Conservation (phyloP, 2,888 invertebrate genomes). For the Seira musarum region DNA sequence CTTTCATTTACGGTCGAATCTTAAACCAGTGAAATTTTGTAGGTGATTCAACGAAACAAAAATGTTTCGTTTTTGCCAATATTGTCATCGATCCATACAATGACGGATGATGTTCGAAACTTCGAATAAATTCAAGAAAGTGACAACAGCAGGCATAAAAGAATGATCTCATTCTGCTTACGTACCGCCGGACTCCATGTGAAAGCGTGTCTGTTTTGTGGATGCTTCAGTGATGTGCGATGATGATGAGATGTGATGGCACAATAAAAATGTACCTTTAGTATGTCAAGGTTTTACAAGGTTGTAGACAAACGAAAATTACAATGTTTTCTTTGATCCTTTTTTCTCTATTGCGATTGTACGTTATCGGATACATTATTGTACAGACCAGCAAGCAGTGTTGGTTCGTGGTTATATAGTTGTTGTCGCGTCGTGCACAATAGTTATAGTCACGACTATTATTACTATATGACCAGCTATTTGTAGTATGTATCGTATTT, state of each 20-base stretch:
- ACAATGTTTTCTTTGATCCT: constrained; percentile 30
- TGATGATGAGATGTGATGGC: constrained; percentile 4
- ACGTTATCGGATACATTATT: background rate
- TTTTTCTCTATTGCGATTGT: background rate
- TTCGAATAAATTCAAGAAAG: constrained; percentile 6
- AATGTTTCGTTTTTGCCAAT: background rate
- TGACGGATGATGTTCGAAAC: background rate
- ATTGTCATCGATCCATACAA: constrained; percentile 6
- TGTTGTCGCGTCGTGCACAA: too few relatives aligned
- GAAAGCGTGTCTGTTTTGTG: background rate
- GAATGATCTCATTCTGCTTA: background rate
- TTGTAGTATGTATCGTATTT: background rate
- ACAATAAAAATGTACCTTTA: constrained; percentile 45
- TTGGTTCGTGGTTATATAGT: too few relatives aligned
- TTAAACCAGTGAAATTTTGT: too few relatives aligned
- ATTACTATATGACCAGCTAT: background rate
- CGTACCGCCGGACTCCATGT: too few relatives aligned
- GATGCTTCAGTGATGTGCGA: constrained; percentile 9
- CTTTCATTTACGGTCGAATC: too few relatives aligned
- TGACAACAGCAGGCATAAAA: background rate
- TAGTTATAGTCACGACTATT: background rate
- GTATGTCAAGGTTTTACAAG: constrained; percentile 58
- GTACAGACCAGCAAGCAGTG: background rate
- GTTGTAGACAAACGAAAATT: constrained; percentile 39
- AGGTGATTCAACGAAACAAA: background rate